These are phyloP conservation scores for Urocynchramus pylzowi DNA, from an alignment of 2,113 vertebrate genomes.

Conservation along the genomic window DNA sequence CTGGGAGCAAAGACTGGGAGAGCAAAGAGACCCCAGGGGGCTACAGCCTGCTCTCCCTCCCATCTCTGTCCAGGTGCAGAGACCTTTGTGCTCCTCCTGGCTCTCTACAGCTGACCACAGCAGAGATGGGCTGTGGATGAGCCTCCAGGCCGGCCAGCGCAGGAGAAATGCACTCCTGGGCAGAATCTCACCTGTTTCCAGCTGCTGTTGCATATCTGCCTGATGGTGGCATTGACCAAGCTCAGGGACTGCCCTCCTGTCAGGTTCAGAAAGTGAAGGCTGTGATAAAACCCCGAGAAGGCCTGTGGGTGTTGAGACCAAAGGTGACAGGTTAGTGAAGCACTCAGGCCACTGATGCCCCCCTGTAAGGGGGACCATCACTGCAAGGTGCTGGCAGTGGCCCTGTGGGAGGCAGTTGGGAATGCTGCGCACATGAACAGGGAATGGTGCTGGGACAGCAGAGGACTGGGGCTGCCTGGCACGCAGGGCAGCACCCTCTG, in stretches of 20 bases:
- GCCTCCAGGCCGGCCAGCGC: not conserved
- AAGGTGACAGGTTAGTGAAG: not conserved
- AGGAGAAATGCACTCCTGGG: fast-evolving
- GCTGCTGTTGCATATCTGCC: constrained; percentile 63
- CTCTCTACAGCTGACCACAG: not conserved
- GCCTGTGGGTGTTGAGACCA: constrained; percentile 58
- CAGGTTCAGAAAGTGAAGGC: constrained; percentile 77
- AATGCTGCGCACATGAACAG: fast-evolving
- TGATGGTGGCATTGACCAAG: constrained; percentile 32
- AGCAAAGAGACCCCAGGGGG: fast-evolving
- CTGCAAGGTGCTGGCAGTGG: not conserved
- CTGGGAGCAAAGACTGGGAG: fast-evolving
- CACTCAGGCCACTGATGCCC: not conserved
- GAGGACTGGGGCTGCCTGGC: too few relatives aligned
- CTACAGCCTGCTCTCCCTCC: not conserved
- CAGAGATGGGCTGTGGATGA: not conserved
- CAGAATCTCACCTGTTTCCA: constrained; percentile 70
- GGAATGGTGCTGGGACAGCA: not conserved
- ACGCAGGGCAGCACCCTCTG: fast-evolving
- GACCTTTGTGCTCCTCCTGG: not conserved
- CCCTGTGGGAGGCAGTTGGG: not conserved
- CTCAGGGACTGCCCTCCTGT: constrained; percentile 59
- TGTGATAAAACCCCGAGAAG: constrained; percentile 75
- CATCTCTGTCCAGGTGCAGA: not conserved
- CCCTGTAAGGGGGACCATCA: not conserved